A percentile compares a stretch with the other conserved stretches of the same genome.
phyloP scores from a whole-genome alignment of 2,797 vertebrate species.

The Gymnothorax javanicus region DNA sequence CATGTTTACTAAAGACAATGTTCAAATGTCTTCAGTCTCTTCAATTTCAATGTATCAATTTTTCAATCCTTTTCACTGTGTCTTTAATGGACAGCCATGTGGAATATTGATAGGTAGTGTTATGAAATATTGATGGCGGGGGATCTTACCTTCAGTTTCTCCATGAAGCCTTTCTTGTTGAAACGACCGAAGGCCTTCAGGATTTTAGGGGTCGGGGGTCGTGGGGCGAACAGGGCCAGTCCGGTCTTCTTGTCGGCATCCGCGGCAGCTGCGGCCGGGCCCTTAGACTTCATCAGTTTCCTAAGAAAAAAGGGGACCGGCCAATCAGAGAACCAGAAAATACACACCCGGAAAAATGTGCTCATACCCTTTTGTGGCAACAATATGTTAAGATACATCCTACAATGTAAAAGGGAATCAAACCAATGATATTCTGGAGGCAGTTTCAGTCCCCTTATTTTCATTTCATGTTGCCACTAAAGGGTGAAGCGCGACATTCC shows the following conservation, averaged over 20 bases:
- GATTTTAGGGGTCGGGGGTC: conserved; percentile 70
- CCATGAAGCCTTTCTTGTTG: conserved; percentile 45
- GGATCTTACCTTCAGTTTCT: conserved; percentile 47
- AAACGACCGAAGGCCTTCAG: conserved; percentile 52
- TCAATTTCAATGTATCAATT: too few species aligned
- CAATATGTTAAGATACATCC: too few species aligned
- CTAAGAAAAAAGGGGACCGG: conserved; percentile 46
- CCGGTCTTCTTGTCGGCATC: conserved; percentile 65
- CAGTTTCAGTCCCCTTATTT: background rate
- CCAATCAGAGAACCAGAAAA: background rate
- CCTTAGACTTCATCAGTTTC: conserved; percentile 72
- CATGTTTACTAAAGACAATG: too few species aligned
- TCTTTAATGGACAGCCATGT: too few species aligned
- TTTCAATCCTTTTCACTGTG: too few species aligned
- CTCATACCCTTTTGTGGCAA: too few species aligned
- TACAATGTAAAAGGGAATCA: too few species aligned
- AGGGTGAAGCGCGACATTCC: background rate
- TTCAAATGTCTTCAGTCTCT: too few species aligned
- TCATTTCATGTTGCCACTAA: background rate
- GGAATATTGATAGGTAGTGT: too few species aligned
- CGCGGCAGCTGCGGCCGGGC: conserved; percentile 45
- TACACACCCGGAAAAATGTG: too few species aligned
- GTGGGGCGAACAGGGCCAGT: conserved; percentile 54
- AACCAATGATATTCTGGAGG: background rate
- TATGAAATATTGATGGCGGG: background rate